Base-by-base conservation (phyloP, 2,888 invertebrate genomes). In the Anarsia innoxiella region DNA sequence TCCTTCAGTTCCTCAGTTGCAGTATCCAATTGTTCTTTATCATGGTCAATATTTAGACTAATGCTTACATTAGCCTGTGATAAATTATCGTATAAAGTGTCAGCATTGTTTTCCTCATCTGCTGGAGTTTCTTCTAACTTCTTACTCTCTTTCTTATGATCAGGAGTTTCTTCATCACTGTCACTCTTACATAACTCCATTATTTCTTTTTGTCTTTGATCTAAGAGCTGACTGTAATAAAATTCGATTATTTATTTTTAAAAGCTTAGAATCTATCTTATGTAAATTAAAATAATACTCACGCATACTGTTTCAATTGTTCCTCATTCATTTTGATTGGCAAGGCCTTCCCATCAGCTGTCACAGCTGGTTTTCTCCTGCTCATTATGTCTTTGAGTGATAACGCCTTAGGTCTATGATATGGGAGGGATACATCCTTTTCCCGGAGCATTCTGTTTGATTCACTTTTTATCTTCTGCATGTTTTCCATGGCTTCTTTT, bases 391-490 rank as follows among this genome's bases (percentile, higher is more conserved):
- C 96, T 61, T 92, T 89, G 0, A 96, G 74, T 0, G 91, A 89
- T 37, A 91, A 86, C 25, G 92, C 90, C 58, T 92, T 93, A 1
- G 96, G 95, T 58, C 89, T 89, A 64, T 96, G 96, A 66, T 96
- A 96, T 0, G 96, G 96, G 23, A 97, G 75, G 26, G 90, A 89
- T 6, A 95, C 86, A 40, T 88, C 79, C 11, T 90, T 89, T 65
- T 95, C 93, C 48, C 96, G 85, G 6, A 93, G 65, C 78, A 94
- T 86, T 37, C 95, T 85, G 67, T 96, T 95, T 0, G 93, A 92
- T 71, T 94, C 95, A 66, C 94, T 93, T 59, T 91, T 90, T 44
- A 96, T 93, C 54, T 91, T 88, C 51, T 89, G 88, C 83, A 91
- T 89, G 41, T 91, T 90, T 52, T 90, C 87, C 56, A 89, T 84